A percentile compares a stretch with the other conserved stretches of the same genome.
Evolutionary conservation across 2,797 vertebrate genomes (phyloP).

Genomic region (Argyrosomus regius): DNA sequence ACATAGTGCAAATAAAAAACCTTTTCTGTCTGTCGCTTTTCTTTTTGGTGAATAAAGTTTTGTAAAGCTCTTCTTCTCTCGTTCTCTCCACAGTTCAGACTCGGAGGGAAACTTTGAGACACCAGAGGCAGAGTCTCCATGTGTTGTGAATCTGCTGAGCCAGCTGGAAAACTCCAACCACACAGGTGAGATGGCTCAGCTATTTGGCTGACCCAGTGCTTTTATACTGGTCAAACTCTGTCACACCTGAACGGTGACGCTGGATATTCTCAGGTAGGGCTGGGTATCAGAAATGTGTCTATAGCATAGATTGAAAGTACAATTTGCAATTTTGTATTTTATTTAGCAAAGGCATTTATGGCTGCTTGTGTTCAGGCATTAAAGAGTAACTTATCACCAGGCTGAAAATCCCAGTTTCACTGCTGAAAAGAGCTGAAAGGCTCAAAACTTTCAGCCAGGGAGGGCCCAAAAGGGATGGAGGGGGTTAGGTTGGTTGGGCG

Average conservation of each 20-base stretch:
- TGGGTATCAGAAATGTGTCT: not conserved
- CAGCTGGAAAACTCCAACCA: conserved; percentile 72
- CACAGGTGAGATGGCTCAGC: conserved; percentile 70
- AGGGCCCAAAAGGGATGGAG: not conserved
- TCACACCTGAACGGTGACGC: not conserved
- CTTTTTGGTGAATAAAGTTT: not conserved
- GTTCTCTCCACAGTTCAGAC: conserved; percentile 89
- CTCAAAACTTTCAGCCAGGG: too few relatives aligned
- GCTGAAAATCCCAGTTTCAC: not conserved
- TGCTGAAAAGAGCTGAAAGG: too few relatives aligned
- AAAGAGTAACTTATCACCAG: not conserved
- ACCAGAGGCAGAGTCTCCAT: conserved; percentile 91
- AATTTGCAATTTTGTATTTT: not conserved
- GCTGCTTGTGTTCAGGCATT: not conserved
- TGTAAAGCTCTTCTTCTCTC: conserved; percentile 17
- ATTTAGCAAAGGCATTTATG: too few relatives aligned
- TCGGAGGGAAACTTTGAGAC: conserved; percentile 94
- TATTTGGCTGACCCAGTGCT: not conserved
- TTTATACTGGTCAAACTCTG: not conserved
- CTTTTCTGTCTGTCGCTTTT: not conserved
- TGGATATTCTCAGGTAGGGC: not conserved
- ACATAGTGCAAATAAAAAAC: too few relatives aligned
- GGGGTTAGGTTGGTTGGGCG: not conserved
- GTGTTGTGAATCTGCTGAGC: conserved; percentile 74
- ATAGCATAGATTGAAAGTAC: not conserved